These are phyloP conservation scores for Lampropteryx suffumata DNA, from an alignment of 2,888 invertebrate species.

Conservation along the genomic window DNA sequence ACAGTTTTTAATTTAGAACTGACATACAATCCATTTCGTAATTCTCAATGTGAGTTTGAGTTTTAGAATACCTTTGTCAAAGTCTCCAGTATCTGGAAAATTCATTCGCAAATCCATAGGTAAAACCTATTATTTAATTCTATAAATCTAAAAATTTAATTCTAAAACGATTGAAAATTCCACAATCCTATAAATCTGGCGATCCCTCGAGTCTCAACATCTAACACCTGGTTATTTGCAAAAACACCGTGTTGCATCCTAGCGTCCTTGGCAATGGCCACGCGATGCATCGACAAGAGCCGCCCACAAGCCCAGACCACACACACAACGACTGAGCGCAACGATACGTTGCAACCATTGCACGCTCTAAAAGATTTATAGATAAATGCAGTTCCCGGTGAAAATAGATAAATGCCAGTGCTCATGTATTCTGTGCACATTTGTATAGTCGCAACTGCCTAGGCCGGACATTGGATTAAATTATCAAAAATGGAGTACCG, in stretches of 20 bases:
- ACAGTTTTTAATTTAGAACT: no score
- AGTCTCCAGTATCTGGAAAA: no score
- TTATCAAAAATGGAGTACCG: constrained; percentile 66
- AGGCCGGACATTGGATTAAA: constrained; percentile 61
- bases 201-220: neutral
- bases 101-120: no score
- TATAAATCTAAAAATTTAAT: no score
- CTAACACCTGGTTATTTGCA: constrained; percentile 29
- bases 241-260: constrained; percentile 34
- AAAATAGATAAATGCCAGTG: constrained; percentile 82
- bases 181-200: no score
- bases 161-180: no score
- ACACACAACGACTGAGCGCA: constrained; percentile 74
- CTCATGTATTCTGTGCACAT: constrained; percentile 77
- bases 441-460: constrained; percentile 74
- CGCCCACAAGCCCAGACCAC: constrained; percentile 24
- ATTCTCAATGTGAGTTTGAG: no score
- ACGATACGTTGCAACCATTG: constrained; percentile 79
- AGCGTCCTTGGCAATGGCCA: constrained; percentile 62
- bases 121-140: no score
- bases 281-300: constrained; percentile 36
- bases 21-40: no score
- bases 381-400: constrained; percentile 83
- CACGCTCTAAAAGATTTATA: constrained; percentile 84
- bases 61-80: no score